These are phyloP conservation scores for Brachylomia viminalis DNA, from an alignment of 2,888 invertebrate species.

Conservation along the genomic window DNA sequence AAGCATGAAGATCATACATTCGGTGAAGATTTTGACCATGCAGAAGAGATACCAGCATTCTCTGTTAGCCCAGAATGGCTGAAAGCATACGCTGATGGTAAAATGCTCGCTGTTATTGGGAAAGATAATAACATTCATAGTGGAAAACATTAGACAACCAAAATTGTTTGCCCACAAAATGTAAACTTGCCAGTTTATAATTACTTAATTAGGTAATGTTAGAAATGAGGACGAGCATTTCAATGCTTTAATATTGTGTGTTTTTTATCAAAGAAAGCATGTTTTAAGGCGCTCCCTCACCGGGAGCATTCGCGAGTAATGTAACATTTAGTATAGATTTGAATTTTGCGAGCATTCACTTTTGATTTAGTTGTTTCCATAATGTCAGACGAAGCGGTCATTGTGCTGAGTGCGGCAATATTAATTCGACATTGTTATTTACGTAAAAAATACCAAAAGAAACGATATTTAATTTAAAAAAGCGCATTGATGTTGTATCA, in stretches of 20 bases:
- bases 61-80: slow-evolving; percentile 60
- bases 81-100: slow-evolving; percentile 56
- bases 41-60: slow-evolving; percentile 66
- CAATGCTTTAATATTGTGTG: slow-evolving; percentile 28
- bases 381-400: no score
- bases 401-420: no score
- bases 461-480: no score
- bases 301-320: no score
- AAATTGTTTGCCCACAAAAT: not conserved
- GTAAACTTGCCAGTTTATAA: slow-evolving; percentile 44
- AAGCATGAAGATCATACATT: slow-evolving; percentile 43
- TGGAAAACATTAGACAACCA: slow-evolving; percentile 22
- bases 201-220: slow-evolving; percentile 12
- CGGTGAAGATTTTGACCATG: slow-evolving; percentile 64
- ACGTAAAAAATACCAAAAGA: no score
- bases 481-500: no score
- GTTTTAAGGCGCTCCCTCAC: no score
- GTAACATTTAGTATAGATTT: no score
- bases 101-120: slow-evolving; percentile 49
- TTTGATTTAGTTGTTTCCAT: no score
- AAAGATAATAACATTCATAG: slow-evolving; percentile 41
- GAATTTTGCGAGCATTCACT: no score
- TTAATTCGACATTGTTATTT: no score
- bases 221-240: not conserved
- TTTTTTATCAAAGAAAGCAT: not conserved